Percentiles rank a stretch among this genome's conserved stretches.
phyloP scores from a whole-genome alignment of 2,888 invertebrate species.

The Microctonus hyperodae region DNA sequence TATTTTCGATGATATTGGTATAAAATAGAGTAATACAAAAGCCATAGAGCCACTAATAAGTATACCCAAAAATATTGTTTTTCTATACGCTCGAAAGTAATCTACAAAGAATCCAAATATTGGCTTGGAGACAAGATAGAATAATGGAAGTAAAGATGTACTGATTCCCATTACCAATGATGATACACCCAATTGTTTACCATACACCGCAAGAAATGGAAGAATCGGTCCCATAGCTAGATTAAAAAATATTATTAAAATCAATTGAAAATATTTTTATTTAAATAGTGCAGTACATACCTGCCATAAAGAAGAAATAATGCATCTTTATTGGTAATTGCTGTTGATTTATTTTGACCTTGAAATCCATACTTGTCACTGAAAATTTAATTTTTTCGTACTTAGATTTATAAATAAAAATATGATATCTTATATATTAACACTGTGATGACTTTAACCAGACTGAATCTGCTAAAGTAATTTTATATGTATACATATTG shows the following conservation, averaged over 20 bases:
- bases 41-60: constrained; percentile 72
- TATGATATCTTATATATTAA: neutral
- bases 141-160: constrained; percentile 76
- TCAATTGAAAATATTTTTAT: constrained; percentile 9
- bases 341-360: constrained; percentile 71
- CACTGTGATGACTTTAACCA: neutral
- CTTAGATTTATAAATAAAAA: neutral
- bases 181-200: constrained; percentile 79
- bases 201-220: constrained; percentile 80
- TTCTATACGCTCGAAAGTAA: constrained; percentile 74
- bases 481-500: no score
- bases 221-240: constrained; percentile 82
- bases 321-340: constrained; percentile 85
- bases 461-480: neutral
- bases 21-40: constrained; percentile 75
- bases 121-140: constrained; percentile 80
- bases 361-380: constrained; percentile 8
- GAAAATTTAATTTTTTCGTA: neutral
- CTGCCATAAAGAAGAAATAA: constrained; percentile 87
- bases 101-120: constrained; percentile 79
- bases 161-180: constrained; percentile 80
- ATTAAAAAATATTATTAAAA: constrained; percentile 44
- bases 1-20: constrained; percentile 62
- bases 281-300: constrained; percentile 60
- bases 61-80: constrained; percentile 74